Percentiles rank a stretch among this genome's conserved stretches.
These are phyloP conservation scores for Atherinosoma microstoma DNA, from an alignment of 2,797 vertebrate species.

Conservation along the genomic window DNA sequence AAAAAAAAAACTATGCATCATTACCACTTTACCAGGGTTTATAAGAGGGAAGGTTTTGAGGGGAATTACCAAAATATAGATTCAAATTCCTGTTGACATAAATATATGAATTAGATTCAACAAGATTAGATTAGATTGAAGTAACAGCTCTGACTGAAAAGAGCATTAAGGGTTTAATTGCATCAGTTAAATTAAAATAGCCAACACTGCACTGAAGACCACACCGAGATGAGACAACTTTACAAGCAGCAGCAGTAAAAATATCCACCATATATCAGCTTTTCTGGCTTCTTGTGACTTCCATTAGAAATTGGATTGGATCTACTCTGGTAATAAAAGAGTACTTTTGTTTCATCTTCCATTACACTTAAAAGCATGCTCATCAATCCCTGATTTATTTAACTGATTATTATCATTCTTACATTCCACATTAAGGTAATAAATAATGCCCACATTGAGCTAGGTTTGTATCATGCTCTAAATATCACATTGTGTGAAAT, in stretches of 20 bases:
- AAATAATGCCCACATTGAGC: not conserved
- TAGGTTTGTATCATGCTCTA: not conserved
- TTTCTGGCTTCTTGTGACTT: not conserved
- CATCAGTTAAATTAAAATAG: not conserved
- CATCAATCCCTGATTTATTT: not conserved
- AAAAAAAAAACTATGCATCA: not conserved
- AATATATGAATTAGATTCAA: not conserved
- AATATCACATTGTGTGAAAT: not conserved
- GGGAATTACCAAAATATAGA: not conserved
- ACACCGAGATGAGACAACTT: not conserved
- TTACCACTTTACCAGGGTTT: not conserved
- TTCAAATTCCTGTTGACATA: not conserved
- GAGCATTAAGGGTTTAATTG: constrained; percentile 3
- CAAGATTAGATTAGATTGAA: not conserved
- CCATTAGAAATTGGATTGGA: not conserved
- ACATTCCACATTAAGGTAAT: not conserved
- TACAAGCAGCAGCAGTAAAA: constrained; percentile 10
- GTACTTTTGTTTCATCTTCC: not conserved
- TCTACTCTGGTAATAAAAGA: constrained; percentile 11
- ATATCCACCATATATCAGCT: constrained; percentile 4
- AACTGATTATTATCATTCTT: not conserved
- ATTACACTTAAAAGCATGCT: not conserved
- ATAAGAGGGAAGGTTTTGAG: not conserved
- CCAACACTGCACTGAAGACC: not conserved
- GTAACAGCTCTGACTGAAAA: not conserved